phyloP scores from a whole-genome alignment of 2,888 invertebrate species.

The Arrhopalites spinosus region DNA sequence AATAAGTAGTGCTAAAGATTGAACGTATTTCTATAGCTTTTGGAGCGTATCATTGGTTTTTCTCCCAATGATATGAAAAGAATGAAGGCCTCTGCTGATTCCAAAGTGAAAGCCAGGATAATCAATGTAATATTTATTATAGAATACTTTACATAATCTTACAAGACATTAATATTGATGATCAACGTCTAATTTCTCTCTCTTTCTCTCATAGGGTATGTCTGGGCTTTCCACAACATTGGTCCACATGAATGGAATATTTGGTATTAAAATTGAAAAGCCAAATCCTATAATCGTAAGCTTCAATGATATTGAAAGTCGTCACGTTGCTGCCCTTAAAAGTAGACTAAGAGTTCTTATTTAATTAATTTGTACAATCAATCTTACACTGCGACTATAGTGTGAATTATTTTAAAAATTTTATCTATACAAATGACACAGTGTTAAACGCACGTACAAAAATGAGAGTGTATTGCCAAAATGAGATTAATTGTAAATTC shows the following conservation, averaged over 20 bases:
- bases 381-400: neutral
- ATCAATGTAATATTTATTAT: conserved; percentile 28
- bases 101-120: conserved; percentile 38
- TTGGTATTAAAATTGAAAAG: conserved; percentile 28
- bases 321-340: conserved; percentile 12
- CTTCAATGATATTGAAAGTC: neutral
- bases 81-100: conserved; percentile 40
- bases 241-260: conserved; percentile 50
- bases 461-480: too few species aligned
- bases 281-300: neutral
- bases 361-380: neutral
- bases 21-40: conserved; percentile 23
- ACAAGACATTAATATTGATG: neutral
- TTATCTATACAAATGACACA: neutral
- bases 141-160: conserved; percentile 3
- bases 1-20: neutral
- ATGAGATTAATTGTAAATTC: too few species aligned
- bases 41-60: conserved; percentile 49
- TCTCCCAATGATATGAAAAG: conserved; percentile 46
- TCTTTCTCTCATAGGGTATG: conserved; percentile 42
- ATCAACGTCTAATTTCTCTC: neutral
- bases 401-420: neutral
- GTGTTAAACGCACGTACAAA: too few species aligned
- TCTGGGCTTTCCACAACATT: conserved; percentile 37
- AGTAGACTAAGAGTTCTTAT: neutral